Percentiles rank a stretch among this genome's conserved stretches.
phyloP scores from a whole-genome alignment of 2,888 invertebrate genomes.

The Ametastegia equiseti region DNA sequence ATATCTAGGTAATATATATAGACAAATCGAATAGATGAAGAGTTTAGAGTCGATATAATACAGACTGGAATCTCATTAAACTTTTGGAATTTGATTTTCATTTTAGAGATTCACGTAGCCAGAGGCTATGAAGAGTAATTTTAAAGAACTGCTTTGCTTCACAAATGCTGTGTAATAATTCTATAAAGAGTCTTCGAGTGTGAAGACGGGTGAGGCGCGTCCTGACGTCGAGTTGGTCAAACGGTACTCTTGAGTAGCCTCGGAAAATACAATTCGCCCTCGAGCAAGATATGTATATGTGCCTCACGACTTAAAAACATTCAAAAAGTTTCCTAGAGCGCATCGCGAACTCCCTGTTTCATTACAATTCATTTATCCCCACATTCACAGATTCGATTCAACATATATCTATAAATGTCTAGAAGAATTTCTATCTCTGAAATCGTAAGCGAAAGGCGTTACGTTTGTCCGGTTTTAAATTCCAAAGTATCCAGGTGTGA shows the following conservation, averaged over 20 bases:
- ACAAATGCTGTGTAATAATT: not conserved
- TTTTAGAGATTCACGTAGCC: not conserved
- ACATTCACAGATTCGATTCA: no score
- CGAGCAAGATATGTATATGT: not conserved
- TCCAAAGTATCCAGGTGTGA: no score
- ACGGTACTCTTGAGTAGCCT: constrained; percentile 48
- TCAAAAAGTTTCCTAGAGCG: not conserved
- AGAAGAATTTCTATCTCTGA: not conserved
- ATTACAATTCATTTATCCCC: no score
- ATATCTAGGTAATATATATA: not conserved
- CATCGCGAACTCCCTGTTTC: no score
- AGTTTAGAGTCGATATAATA: not conserved
- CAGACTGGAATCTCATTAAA: not conserved
- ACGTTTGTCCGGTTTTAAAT: not conserved
- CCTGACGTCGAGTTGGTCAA: not conserved
- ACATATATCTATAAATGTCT: not conserved
- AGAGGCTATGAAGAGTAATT: not conserved
- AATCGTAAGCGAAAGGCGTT: not conserved
- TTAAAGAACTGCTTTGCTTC: not conserved
- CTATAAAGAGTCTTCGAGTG: not conserved
- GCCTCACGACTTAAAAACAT: not conserved
- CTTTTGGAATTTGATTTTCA: not conserved
- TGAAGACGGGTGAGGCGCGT: not conserved
- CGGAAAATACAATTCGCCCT: constrained; percentile 73
- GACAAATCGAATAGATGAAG: not conserved